Conservation (phyloP, 1,140 invertebrate species). For the Gryon sp. region DNA sequence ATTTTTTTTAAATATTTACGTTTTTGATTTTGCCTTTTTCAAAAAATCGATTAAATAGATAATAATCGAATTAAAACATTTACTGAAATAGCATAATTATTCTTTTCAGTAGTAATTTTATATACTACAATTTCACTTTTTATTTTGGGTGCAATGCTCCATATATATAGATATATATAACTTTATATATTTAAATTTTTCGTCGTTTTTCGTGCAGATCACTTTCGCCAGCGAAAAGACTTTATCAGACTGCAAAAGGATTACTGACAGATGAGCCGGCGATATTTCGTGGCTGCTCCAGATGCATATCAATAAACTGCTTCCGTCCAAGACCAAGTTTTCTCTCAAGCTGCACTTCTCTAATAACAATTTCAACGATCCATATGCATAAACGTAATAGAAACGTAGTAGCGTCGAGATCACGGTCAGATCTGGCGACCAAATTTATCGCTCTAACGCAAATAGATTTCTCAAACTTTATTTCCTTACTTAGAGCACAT, state of each 20-base stretch:
- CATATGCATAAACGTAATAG: slow-evolving; percentile 44
- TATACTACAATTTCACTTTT: too few species aligned
- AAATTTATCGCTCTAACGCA: slow-evolving; percentile 42
- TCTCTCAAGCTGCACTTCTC: slow-evolving; percentile 1
- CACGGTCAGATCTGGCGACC: slow-evolving; percentile 7
- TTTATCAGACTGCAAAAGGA: slow-evolving; percentile 31
- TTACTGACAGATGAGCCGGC: slow-evolving; percentile 23
- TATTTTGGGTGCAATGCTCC: too few species aligned
- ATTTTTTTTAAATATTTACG: too few species aligned
- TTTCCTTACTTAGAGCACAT: slow-evolving; percentile 25
- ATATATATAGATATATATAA: too few species aligned
- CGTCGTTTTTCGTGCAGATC: slow-evolving; percentile 6
- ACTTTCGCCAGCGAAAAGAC: slow-evolving; percentile 36
- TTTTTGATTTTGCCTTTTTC: too few species aligned
- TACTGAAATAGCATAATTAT: too few species aligned
- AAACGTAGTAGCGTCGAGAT: slow-evolving; percentile 24
- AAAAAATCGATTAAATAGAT: too few species aligned
- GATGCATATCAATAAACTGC: slow-evolving; percentile 32
- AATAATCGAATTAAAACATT: too few species aligned
- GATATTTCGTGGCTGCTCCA: slow-evolving; percentile 17
- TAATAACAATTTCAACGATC: slow-evolving; percentile 34
- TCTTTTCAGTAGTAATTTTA: too few species aligned
- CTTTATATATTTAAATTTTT: too few species aligned
- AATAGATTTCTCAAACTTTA: slow-evolving; percentile 24
- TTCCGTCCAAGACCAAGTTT: slow-evolving; percentile 12